These are phyloP conservation scores for Tetrao urogallus DNA, from an alignment of 2,113 vertebrate species.

Conservation along the genomic window DNA sequence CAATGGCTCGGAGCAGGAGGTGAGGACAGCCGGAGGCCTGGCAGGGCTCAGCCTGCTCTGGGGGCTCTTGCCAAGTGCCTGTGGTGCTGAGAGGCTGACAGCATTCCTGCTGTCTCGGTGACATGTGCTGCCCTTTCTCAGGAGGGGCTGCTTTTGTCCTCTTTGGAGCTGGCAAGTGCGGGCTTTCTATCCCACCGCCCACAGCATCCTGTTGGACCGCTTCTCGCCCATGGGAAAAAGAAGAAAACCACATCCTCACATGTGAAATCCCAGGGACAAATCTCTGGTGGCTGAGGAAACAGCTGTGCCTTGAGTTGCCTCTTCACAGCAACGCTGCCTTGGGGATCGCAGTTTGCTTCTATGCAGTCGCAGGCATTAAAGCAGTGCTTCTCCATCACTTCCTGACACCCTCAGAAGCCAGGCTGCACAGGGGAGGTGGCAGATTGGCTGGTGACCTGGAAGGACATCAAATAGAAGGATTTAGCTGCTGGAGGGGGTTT, in stretches of 20 bases:
- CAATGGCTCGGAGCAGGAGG: background rate
- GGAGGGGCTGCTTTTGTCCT: background rate
- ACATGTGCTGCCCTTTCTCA: background rate
- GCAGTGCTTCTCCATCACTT: accelerated
- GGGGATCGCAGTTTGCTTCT: accelerated
- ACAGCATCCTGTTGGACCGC: background rate
- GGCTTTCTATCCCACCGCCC: background rate
- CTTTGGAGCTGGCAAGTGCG: background rate
- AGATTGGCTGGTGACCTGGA: background rate
- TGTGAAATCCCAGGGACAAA: background rate
- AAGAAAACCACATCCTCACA: background rate
- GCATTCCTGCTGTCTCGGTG: background rate
- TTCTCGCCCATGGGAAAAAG: background rate
- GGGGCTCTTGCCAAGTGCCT: background rate
- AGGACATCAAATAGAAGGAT: conserved; percentile 24
- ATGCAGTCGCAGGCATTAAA: background rate
- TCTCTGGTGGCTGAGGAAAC: background rate
- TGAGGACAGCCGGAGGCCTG: accelerated
- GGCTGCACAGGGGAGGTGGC: background rate
- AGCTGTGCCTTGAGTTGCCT: background rate
- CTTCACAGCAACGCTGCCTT: background rate
- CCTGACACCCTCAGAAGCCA: conserved; percentile 5
- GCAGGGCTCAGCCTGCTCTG: background rate
- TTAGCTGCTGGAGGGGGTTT: background rate
- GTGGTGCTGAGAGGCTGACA: background rate